These are phyloP conservation scores for Agrotis exclamationis DNA, from an alignment of 2,888 invertebrate genomes.

Conservation along the genomic window DNA sequence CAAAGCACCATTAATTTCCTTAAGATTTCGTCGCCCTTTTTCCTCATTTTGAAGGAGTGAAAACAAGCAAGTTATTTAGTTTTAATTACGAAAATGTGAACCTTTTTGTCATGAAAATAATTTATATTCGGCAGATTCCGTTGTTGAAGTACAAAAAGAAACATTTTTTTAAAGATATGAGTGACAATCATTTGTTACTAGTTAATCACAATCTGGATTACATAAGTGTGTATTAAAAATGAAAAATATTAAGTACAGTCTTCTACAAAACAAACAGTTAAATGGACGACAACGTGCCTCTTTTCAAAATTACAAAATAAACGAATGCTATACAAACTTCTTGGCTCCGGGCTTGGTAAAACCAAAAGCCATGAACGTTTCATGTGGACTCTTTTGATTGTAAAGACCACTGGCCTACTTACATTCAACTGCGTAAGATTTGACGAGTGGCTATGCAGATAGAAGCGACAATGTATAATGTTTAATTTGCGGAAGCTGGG, in stretches of 20 bases:
- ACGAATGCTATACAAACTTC: slow-evolving; percentile 25
- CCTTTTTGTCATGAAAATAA: not conserved
- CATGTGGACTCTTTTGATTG: slow-evolving; percentile 29
- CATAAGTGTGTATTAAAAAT: too few species aligned
- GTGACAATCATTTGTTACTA: slow-evolving; percentile 18
- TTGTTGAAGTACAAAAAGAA: not conserved
- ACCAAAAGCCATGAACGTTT: slow-evolving; percentile 31
- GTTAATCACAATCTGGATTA: slow-evolving; percentile 13
- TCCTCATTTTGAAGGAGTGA: not conserved
- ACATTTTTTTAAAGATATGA: not conserved
- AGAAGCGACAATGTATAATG: not conserved
- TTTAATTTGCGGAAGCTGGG: not conserved
- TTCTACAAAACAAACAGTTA: slow-evolving; percentile 19
- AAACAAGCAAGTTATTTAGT: not conserved
- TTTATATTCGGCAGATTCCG: not conserved
- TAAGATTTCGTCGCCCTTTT: not conserved
- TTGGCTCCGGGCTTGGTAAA: slow-evolving; percentile 10
- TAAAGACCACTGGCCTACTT: slow-evolving; percentile 38
- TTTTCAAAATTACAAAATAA: slow-evolving; percentile 38
- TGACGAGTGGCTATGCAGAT: slow-evolving; percentile 3
- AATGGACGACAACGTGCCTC: slow-evolving; percentile 28
- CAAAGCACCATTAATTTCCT: not conserved
- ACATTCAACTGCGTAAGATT: slow-evolving; percentile 8
- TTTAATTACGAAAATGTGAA: not conserved
- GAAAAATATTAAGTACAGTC: slow-evolving; percentile 32